Percentiles rank a stretch among this genome's conserved stretches.
phyloP scores from a whole-genome alignment of 2,888 invertebrate species.

The Ophion costatus region DNA sequence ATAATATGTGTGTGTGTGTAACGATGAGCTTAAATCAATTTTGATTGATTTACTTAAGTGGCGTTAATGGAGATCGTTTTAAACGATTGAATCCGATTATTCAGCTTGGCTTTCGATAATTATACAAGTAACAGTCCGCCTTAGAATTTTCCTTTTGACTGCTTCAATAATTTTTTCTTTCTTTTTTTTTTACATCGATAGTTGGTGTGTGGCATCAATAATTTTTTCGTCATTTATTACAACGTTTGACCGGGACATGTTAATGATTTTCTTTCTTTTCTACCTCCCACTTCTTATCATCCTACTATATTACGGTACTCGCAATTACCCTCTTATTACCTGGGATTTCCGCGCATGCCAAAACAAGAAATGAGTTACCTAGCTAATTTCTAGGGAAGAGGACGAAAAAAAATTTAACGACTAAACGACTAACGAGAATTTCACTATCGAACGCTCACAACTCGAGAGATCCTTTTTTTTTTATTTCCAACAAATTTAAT shows the following conservation, averaged over 20 bases:
- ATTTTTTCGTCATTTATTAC: constrained; percentile 9
- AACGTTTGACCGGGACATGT: background rate
- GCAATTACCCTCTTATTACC: constrained; percentile 41
- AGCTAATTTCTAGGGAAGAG: constrained; percentile 44
- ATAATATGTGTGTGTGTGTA: constrained; percentile 61
- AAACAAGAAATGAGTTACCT: constrained; percentile 17
- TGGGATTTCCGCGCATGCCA: constrained; percentile 12
- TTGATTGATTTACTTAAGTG: constrained; percentile 77
- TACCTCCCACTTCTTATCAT: background rate
- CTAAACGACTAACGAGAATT: constrained; percentile 45
- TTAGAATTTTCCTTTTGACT: constrained; percentile 25
- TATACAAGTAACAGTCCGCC: constrained; percentile 58
- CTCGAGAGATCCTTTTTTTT: background rate
- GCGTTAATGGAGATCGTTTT: constrained; percentile 55
- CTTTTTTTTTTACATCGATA: constrained; percentile 10
- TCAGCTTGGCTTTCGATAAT: constrained; percentile 50
- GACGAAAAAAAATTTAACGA: background rate
- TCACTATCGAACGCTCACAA: constrained; percentile 30
- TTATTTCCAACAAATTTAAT: background rate
- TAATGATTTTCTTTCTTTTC: background rate
- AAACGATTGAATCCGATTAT: constrained; percentile 47
- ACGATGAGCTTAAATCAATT: constrained; percentile 78
- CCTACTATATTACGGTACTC: constrained; percentile 25
- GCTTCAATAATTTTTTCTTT: constrained; percentile 21
- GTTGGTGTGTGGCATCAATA: background rate